Percentiles rank a stretch among this genome's conserved stretches.
Conservation (phyloP, 2,797 vertebrate genomes). For the Melopsittacus undulatus region DNA sequence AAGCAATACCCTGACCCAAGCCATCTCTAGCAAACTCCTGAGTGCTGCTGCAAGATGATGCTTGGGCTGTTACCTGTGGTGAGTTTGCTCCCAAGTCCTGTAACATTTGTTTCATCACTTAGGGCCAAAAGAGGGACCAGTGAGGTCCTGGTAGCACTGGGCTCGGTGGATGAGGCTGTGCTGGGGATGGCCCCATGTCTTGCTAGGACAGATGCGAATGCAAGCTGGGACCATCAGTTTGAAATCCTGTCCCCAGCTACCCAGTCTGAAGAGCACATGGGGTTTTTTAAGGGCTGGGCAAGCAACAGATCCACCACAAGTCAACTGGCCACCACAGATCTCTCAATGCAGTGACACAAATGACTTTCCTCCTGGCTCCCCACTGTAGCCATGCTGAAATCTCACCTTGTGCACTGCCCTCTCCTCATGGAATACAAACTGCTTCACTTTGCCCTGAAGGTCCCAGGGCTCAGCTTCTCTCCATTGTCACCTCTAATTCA, state of each 20-base stretch:
- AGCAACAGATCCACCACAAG: neutral
- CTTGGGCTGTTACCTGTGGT: neutral
- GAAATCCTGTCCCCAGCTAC: neutral
- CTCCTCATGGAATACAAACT: neutral
- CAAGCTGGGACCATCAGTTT: neutral
- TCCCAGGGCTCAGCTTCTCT: neutral
- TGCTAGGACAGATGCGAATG: rapidly evolving
- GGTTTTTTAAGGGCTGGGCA: neutral
- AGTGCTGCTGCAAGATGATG: neutral
- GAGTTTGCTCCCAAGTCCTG: neutral
- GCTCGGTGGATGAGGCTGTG: neutral
- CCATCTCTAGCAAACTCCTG: neutral
- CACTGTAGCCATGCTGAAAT: neutral
- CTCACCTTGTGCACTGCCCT: neutral
- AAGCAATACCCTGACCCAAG: rapidly evolving
- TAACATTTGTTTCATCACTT: neutral
- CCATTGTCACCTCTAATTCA: constrained; percentile 2
- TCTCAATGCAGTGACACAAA: neutral
- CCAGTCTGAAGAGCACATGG: rapidly evolving
- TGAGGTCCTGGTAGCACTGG: neutral
- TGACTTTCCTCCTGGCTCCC: neutral
- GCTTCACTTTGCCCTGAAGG: neutral
- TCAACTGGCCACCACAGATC: neutral
- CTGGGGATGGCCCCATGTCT: neutral
- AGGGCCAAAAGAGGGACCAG: neutral